Conservation (phyloP, 2,888 invertebrate species). For the Malachius bipustulatus region DNA sequence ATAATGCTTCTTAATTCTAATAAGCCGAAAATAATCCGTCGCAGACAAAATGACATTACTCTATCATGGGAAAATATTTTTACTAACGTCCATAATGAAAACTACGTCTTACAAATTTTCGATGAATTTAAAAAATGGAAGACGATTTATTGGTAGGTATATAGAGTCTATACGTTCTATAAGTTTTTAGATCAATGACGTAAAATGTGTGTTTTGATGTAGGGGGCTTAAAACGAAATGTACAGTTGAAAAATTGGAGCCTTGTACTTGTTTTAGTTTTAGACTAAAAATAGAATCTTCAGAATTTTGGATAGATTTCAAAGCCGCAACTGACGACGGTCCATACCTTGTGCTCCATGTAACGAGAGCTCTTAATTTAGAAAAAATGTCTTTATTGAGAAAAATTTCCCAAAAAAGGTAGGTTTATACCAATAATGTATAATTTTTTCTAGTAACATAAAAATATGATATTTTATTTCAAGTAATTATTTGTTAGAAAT, state of each 20-base stretch:
- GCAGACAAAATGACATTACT: neutral
- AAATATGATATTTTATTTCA: too few species aligned
- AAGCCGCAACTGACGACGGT: neutral
- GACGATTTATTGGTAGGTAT: conserved; percentile 34
- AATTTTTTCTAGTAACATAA: too few species aligned
- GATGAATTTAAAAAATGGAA: conserved; percentile 38
- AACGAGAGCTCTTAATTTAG: neutral
- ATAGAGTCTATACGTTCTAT: too few species aligned
- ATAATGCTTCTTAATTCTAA: too few species aligned
- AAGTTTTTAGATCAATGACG: too few species aligned
- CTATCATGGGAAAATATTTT: conserved; percentile 1
- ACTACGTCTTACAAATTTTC: conserved; percentile 31
- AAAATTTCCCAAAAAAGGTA: neutral
- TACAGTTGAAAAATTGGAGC: neutral
- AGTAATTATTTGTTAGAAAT: conserved; percentile 39
- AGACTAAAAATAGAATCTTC: neutral
- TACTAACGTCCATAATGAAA: neutral
- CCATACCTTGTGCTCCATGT: neutral
- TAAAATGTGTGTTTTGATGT: neutral
- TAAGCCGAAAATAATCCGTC: neutral
- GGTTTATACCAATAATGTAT: too few species aligned
- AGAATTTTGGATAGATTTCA: neutral
- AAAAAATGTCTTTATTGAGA: conserved; percentile 2
- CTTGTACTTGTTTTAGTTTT: neutral
- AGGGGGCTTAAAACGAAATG: neutral